A percentile compares a stretch with the other conserved stretches of the same genome.
Conservation (phyloP, 2,113 vertebrate genomes). For the Nicator chloris region DNA sequence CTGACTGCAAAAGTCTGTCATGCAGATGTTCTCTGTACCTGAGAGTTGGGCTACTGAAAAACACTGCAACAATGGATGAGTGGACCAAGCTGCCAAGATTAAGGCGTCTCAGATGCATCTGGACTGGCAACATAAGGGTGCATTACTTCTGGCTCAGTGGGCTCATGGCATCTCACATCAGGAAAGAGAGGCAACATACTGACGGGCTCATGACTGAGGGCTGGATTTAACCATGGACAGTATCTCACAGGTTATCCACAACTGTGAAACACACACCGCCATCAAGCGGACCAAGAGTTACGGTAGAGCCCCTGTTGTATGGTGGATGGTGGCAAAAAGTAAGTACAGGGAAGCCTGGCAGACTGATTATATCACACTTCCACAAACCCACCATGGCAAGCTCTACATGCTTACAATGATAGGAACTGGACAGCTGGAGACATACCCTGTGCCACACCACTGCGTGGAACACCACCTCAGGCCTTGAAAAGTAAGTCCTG, state of each 20-base stretch:
- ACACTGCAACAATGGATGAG: background rate
- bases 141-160: background rate
- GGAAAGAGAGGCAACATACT: background rate
- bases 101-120: background rate
- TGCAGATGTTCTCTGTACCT: background rate
- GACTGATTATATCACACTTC: background rate
- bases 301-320: background rate
- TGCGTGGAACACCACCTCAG: background rate
- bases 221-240: background rate
- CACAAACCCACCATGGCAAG: background rate
- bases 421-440: background rate
- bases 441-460: accelerated
- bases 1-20: background rate
- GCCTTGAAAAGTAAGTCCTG: background rate
- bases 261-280: accelerated
- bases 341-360: background rate
- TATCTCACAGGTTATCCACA: background rate
- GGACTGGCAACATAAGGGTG: background rate
- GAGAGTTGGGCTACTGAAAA: background rate
- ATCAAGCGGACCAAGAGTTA: too few species aligned
- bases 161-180: background rate
- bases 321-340: accelerated
- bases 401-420: too few species aligned
- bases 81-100: background rate
- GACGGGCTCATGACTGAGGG: background rate